Base-by-base conservation (phyloP, 2,888 invertebrate species). In the Ectemnius cavifrons region DNA sequence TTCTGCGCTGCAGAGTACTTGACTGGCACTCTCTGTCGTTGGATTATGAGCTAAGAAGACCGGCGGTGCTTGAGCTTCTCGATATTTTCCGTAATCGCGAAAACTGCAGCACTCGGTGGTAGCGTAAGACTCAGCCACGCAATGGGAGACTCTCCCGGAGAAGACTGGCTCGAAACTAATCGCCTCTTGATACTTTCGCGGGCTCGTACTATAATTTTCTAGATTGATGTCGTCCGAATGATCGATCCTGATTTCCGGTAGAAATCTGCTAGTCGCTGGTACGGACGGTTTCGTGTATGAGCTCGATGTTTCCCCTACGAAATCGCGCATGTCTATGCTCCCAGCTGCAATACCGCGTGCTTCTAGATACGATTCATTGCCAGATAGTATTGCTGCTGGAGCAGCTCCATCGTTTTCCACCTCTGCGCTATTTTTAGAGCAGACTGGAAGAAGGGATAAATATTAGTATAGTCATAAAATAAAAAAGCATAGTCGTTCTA, bases 381-480 rank as follows among this genome's bases (percentile, higher is more conserved):
- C 45, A 83, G 74, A 73, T 6, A 83, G 63, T 4, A 81, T 78
- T 1, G 78, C 64, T 4, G 79, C 73, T 4, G 92, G 91, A 11
- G 91, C 92, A 0, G 92, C 93, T 1, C 93, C 92, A 60, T 94
- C 93, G 86, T 94, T 94, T 81, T 95, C 94, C 62, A 93, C 92
- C 79, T 95, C 94, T 4, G 93, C 92, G 0, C 93, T 93, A 91
- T 94, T 93, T 86, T 94, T 94, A 73, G 94, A 94, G 89, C 92
- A 92, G 85, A 93, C 93, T 93, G 88, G 78, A 65, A 72, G 46
- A 71, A 70, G 91, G 91, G 65, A 63, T 16, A 64, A 47, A 37
- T 16, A 4, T 28, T 27, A 14, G 27, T 1, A 6, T n/a, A 52
- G 4, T 18, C 4, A 18, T 1, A 14, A 20, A 65, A 1, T n/a